These are phyloP conservation scores for Antechinus flavipes DNA, from an alignment of 2,113 vertebrate species.

Conservation along the genomic window DNA sequence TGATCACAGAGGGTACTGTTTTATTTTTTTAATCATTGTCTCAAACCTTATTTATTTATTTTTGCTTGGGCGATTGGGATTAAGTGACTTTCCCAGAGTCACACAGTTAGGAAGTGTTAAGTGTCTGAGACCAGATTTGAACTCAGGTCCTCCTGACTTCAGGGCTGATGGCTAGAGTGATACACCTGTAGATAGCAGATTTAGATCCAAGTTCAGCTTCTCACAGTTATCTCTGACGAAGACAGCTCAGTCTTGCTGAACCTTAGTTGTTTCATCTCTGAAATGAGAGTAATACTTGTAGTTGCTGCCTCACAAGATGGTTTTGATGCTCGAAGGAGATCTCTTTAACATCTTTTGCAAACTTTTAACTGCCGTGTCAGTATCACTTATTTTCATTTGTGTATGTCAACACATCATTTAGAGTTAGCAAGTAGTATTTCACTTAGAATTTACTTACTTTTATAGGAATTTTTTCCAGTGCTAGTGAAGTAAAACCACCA, in stretches of 20 bases:
- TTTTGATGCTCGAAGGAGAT: neutral
- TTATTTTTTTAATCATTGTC: too few relatives aligned
- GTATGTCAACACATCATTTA: neutral
- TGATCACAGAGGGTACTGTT: neutral
- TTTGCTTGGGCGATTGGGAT: too few relatives aligned
- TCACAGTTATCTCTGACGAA: neutral
- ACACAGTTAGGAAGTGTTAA: too few relatives aligned
- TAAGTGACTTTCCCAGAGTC: too few relatives aligned
- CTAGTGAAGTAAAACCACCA: neutral
- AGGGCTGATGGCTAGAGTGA: neutral
- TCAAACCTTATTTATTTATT: too few relatives aligned
- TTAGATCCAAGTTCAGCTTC: neutral
- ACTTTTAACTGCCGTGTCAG: too few relatives aligned
- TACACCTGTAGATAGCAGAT: neutral
- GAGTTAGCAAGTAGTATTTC: neutral
- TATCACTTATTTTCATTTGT: neutral
- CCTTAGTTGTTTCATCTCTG: neutral
- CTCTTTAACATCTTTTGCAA: too few relatives aligned
- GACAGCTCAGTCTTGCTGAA: neutral
- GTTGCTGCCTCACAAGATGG: neutral
- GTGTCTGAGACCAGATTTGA: too few relatives aligned
- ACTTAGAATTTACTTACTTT: neutral
- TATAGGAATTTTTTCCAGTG: neutral
- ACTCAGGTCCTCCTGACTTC: too few relatives aligned
- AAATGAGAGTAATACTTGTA: neutral